These are phyloP conservation scores for Archivesica marissinica DNA, from an alignment of 1,140 invertebrate species.

Conservation along the genomic window DNA sequence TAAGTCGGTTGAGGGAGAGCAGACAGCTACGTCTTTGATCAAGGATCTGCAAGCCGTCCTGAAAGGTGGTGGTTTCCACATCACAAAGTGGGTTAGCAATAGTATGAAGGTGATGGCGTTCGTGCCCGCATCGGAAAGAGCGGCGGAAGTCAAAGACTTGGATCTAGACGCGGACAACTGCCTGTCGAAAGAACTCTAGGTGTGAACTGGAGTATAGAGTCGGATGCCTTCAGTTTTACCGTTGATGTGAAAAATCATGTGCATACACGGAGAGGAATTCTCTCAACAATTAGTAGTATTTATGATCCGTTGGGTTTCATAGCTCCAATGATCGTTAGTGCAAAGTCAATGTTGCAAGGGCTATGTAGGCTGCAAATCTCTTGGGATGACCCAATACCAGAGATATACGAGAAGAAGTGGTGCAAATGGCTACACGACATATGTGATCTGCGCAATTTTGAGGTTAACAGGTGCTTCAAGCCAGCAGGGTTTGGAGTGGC, in stretches of 20 bases:
- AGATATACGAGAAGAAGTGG: conserved; percentile 25
- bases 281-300: conserved; percentile 52
- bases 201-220: conserved; percentile 41
- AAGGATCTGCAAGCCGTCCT: not conserved
- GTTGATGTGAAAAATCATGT: conserved; percentile 23
- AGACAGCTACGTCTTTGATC: not conserved
- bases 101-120: conserved; percentile 2
- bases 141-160: conserved; percentile 17
- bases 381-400: conserved; percentile 59
- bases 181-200: conserved; percentile 55
- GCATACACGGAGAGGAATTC: conserved; percentile 59
- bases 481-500: not conserved
- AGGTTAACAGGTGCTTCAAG: conserved; percentile 51
- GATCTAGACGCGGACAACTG: conserved; percentile 46
- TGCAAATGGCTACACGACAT: conserved; percentile 42
- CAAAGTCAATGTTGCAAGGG: conserved; percentile 56
- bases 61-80: conserved; percentile 44
- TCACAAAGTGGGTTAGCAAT: conserved; percentile 56
- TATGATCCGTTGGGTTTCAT: conserved; percentile 67
- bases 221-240: conserved; percentile 59
- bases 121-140: conserved; percentile 34
- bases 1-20: conserved; percentile 11
- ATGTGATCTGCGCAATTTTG: conserved; percentile 4
- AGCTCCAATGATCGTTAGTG: conserved; percentile 45
- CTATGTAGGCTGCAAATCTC: conserved; percentile 37